Percentiles rank a stretch among this genome's conserved stretches.
phyloP scores from a whole-genome alignment of 2,888 invertebrate genomes.

The Ligdia adustata region DNA sequence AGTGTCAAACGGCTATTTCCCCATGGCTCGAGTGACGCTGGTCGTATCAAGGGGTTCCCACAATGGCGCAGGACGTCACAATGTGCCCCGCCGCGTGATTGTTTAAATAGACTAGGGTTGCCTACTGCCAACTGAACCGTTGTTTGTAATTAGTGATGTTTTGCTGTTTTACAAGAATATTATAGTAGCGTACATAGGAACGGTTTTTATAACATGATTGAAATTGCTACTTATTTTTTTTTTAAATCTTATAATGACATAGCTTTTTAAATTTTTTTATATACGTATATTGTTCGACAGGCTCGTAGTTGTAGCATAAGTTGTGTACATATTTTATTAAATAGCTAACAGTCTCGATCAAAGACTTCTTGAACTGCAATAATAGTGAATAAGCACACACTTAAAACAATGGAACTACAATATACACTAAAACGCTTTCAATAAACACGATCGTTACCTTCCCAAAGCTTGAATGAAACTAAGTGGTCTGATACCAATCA shows the following conservation, averaged over 20 bases:
- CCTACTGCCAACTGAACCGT: conserved; percentile 78
- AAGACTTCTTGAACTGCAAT: no score
- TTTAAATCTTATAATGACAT: no score
- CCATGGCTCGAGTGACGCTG: conserved; percentile 48
- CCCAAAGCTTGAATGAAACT: conserved; percentile 68
- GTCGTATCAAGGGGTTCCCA: conserved; percentile 66
- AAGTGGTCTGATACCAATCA: conserved; percentile 77
- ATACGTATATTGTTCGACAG: no score
- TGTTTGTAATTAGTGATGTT: conserved; percentile 52
- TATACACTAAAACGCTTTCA: conserved; percentile 56
- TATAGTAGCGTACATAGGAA: no score
- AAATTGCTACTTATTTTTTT: no score
- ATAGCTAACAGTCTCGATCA: no score
- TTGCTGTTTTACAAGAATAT: conserved; percentile 28
- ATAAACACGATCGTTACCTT: conserved; percentile 70
- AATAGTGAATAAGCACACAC: no score
- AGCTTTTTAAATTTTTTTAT: no score
- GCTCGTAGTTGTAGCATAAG: no score
- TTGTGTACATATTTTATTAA: no score
- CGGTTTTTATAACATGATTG: no score
- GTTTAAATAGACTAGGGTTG: conserved; percentile 81
- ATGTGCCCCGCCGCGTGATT: conserved; percentile 80
- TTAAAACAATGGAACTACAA: conserved; percentile 37
- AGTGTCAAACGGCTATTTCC: conserved; percentile 25
- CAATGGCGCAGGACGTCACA: conserved; percentile 79